Conservation (phyloP, 1,140 invertebrate genomes). For the Luehdorfia chinensis region DNA sequence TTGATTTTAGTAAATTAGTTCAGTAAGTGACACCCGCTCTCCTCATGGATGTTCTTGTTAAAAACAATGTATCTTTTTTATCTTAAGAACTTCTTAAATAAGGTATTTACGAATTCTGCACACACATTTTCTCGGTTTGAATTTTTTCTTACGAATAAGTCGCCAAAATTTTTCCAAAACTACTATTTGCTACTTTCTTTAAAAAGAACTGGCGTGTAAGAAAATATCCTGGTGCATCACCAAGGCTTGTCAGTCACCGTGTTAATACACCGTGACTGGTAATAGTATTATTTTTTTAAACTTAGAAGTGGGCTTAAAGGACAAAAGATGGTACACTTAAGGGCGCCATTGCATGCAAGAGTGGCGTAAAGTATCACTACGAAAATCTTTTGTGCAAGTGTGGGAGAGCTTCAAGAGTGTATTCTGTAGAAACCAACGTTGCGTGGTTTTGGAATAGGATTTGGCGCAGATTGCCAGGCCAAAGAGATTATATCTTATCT, state of each 20-base stretch:
- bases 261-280: too few species aligned
- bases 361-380: conserved; percentile 45
- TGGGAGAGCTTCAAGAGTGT: conserved; percentile 56
- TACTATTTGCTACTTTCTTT: too few species aligned
- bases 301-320: conserved; percentile 24
- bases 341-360: conserved; percentile 40
- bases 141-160: too few species aligned
- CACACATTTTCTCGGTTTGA: too few species aligned
- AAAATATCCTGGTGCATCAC: neutral
- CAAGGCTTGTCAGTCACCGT: conserved; percentile 12
- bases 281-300: conserved; percentile 15
- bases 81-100: neutral
- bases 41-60: too few species aligned
- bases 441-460: conserved; percentile 71
- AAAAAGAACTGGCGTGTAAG: too few species aligned
- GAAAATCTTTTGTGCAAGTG: conserved; percentile 56
- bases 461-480: conserved; percentile 51
- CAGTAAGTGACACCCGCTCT: neutral
- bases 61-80: too few species aligned
- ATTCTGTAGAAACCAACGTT: conserved; percentile 63
- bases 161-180: too few species aligned
- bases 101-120: too few species aligned
- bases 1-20: conserved; percentile 11
- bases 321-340: conserved; percentile 40
- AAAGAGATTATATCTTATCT: conserved; percentile 60